These are phyloP conservation scores for Musca domestica DNA, from an alignment of 1,140 invertebrate genomes.

Conservation along the genomic window DNA sequence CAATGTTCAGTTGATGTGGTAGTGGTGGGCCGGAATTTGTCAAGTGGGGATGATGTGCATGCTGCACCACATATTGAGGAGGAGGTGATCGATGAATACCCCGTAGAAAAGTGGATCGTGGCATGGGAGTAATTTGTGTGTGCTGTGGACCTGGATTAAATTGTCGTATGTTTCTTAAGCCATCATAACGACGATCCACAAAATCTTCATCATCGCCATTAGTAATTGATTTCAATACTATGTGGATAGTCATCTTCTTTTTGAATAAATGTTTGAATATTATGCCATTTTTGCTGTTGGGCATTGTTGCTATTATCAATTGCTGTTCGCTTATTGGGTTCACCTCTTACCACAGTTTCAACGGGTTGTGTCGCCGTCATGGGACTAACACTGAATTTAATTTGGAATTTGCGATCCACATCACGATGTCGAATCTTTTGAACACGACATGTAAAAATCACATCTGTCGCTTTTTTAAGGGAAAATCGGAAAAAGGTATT, in stretches of 20 bases:
- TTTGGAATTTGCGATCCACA: slow-evolving; percentile 56
- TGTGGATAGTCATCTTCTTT: slow-evolving; percentile 49
- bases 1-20: slow-evolving; percentile 40
- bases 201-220: slow-evolving; percentile 33
- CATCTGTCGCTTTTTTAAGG: too few relatives aligned
- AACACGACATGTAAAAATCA: slow-evolving; percentile 65
- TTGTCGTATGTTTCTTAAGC: slow-evolving; percentile 16
- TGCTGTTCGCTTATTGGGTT: slow-evolving; percentile 21
- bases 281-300: neutral
- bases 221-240: slow-evolving; percentile 25
- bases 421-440: slow-evolving; percentile 63
- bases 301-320: slow-evolving; percentile 19
- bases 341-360: slow-evolving; percentile 12
- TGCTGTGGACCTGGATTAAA: neutral
- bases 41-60: neutral
- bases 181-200: slow-evolving; percentile 41
- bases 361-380: slow-evolving; percentile 15
- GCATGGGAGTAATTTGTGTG: slow-evolving; percentile 31
- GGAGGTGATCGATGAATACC: slow-evolving; percentile 39
- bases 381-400: slow-evolving; percentile 64
- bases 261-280: slow-evolving; percentile 42
- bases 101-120: slow-evolving; percentile 37
- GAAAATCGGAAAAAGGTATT: too few relatives aligned
- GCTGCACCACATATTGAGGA: too few relatives aligned
- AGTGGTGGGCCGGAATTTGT: neutral